Evolutionary conservation across 2,797 vertebrate species (phyloP).

Genomic region (Xenops minutus): DNA sequence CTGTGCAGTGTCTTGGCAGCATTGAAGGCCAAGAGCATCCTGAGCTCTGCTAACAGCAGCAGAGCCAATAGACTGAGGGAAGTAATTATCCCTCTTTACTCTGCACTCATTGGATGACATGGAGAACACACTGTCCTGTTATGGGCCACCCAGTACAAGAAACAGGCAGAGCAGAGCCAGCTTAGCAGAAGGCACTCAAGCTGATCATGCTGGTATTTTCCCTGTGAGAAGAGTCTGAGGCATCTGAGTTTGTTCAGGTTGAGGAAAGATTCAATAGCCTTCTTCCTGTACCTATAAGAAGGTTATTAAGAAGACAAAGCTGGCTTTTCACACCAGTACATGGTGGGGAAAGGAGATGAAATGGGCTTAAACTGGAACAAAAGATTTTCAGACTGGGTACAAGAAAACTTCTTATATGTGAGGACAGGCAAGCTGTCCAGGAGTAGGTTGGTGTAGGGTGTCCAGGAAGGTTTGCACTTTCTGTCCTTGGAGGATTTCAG

Average conservation of each 20-base stretch:
- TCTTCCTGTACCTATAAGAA: background rate
- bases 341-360: background rate
- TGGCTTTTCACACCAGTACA: background rate
- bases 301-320: background rate
- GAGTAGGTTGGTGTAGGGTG: background rate
- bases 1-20: background rate
- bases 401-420: background rate
- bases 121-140: background rate
- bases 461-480: background rate
- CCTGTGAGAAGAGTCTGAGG: background rate
- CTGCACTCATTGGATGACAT: background rate
- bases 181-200: background rate
- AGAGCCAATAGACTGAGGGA: background rate
- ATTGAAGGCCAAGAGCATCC: background rate
- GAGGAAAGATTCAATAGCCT: background rate
- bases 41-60: background rate
- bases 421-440: background rate
- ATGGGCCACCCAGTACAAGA: background rate
- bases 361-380: background rate
- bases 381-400: background rate
- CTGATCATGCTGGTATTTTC: background rate
- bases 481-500: background rate
- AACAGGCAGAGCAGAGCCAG: background rate
- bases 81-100: background rate
- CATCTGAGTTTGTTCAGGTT: background rate